Evolutionary conservation across 2,797 vertebrate species (phyloP).

Genomic region (Sardinella longiceps): DNA sequence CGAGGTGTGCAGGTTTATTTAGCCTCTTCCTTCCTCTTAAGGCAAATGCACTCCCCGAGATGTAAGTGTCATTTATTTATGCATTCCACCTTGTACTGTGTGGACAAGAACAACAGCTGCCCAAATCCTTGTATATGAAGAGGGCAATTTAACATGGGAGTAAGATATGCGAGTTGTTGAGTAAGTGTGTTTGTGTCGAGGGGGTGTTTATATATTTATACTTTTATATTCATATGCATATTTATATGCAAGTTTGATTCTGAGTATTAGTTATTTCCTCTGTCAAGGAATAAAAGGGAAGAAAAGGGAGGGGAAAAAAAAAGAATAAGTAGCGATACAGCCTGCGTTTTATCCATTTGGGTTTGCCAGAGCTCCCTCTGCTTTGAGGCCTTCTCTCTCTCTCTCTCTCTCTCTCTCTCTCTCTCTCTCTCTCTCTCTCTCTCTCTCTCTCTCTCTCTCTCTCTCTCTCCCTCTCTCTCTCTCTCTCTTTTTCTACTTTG

Average conservation of each 20-base stretch:
- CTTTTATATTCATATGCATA: no score
- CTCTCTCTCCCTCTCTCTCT: not conserved
- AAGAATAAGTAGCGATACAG: not conserved
- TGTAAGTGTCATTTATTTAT: not conserved
- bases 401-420: not conserved
- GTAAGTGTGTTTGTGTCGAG: not conserved
- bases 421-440: no score
- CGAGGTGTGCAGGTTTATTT: not conserved
- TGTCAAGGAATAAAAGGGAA: not conserved
- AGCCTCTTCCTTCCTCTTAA: not conserved
- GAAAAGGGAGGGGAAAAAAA: not conserved
- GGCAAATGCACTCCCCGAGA: not conserved
- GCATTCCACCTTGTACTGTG: not conserved
- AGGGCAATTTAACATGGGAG: not conserved
- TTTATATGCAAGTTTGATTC: not conserved
- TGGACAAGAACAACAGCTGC: not conserved
- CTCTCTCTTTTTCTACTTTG: not conserved
- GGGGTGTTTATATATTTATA: no score
- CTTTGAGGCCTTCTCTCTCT: not conserved
- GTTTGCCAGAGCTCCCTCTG: not conserved
- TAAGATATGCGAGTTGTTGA: not conserved
- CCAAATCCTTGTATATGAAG: not conserved
- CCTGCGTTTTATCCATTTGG: not conserved
- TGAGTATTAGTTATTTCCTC: not conserved
- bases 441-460: no score